phyloP scores from a whole-genome alignment of 2,113 vertebrate genomes.

The Sturnus vulgaris region DNA sequence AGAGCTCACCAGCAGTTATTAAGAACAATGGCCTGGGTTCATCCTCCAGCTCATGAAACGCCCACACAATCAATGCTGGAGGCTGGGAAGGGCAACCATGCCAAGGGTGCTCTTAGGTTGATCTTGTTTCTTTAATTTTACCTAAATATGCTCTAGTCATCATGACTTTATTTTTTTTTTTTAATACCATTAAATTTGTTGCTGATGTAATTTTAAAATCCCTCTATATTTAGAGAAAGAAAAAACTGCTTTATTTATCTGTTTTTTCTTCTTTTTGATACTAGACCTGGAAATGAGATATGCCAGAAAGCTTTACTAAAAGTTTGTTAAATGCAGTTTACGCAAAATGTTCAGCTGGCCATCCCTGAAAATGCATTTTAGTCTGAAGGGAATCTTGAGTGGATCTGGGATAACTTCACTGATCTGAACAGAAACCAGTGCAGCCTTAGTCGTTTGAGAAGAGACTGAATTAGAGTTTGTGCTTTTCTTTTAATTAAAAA shows the following conservation, averaged over 20 bases:
- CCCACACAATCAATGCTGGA: accelerated
- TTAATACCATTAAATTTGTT: background rate
- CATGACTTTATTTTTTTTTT: no score
- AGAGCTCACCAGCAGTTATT: background rate
- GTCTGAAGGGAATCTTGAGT: background rate
- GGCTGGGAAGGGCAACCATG: background rate
- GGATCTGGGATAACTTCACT: background rate
- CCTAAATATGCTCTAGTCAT: background rate
- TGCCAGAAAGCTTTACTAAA: background rate
- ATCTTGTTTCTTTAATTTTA: background rate
- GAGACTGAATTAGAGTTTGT: background rate
- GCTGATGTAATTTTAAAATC: background rate
- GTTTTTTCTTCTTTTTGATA: background rate
- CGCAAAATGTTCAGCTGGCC: background rate
- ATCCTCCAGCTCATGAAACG: background rate
- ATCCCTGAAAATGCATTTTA: background rate
- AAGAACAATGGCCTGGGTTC: background rate
- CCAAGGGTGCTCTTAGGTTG: background rate
- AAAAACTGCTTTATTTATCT: background rate
- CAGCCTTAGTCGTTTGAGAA: background rate
- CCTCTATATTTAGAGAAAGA: background rate
- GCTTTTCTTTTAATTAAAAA: background rate
- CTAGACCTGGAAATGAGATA: background rate
- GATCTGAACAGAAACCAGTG: background rate
- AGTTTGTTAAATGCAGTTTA: background rate